Evolutionary conservation across 2,797 vertebrate genomes (phyloP), one percentile per base, ranked within the genome.

Genomic region (Coluber constrictor): DNA sequence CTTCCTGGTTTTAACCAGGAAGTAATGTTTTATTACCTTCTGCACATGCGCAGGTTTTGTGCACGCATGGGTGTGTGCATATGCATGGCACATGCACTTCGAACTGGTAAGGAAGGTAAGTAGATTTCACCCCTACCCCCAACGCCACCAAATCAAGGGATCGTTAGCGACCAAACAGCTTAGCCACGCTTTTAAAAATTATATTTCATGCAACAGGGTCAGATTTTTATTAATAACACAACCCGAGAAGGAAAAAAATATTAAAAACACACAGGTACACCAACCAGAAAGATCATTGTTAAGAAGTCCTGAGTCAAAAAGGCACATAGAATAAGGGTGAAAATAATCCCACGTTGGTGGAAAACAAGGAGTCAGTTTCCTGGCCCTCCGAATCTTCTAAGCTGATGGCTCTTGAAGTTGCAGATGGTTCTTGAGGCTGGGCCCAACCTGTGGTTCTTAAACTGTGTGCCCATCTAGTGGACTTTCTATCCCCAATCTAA

Each of bases 251-350:
- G 95, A 93, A 93, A 93, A 51, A 54, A 54, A 54, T 93, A 94
- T 97, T 96, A 96, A 95, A 94, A 95, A 96, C 92, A 94, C 94
- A 95, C 87, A 88, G 87, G 94, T 94, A 95, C 87, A 89, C 87
- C 88, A 97, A 95, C 37, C 95, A 95, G 94, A 96, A 96, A 97
- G 87, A 89, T 96, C 20, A 3, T 94, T 89, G 94, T 93, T 61
- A 61, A 95, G 93, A 95, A 96, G 97, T 97, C 97, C 97, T 97
- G 97, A 97, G 97, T 95, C 95, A 97, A 96, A 97, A 98, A 98
- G 98, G 98, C 98, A 98, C 98, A 93, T 97, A 83, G 74, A 83
- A 25, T 23, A 16, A 60, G 95, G 20, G 32, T 55, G 23, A 47
- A 89, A 89, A 57, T n/a, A 93, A 95, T 95, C 92, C 96, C 83